Percentiles rank a stretch among this genome's conserved stretches.
These are phyloP conservation scores for Vanessa cardui DNA, from an alignment of 2,888 invertebrate genomes.

Conservation along the genomic window DNA sequence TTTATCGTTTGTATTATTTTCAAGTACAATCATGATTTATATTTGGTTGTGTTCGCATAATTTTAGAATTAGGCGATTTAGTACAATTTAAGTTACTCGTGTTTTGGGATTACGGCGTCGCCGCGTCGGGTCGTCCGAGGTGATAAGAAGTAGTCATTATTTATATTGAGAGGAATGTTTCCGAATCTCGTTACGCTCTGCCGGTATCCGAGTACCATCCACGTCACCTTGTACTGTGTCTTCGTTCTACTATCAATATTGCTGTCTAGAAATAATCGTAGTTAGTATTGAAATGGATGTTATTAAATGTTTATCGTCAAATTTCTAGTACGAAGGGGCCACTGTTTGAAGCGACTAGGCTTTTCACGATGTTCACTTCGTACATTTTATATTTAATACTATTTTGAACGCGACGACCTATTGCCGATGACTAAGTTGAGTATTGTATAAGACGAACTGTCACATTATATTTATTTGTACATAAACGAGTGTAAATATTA, in stretches of 20 bases:
- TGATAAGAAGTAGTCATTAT: no score
- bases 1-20: neutral
- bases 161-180: neutral
- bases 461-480: constrained; percentile 36
- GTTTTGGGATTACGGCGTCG: neutral
- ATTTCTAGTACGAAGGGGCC: neutral
- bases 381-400: neutral
- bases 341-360: neutral
- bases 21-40: constrained; percentile 16
- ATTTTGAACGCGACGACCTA: neutral
- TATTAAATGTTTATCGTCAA: neutral
- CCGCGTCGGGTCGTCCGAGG: no score
- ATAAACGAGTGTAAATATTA: constrained; percentile 31
- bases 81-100: neutral
- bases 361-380: neutral
- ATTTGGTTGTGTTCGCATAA: constrained; percentile 31
- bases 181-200: constrained; percentile 1
- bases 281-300: constrained; percentile 10
- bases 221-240: neutral
- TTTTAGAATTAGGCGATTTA: constrained; percentile 39
- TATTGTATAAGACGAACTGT: neutral
- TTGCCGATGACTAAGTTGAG: neutral
- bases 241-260: constrained; percentile 2
- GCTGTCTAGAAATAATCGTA: constrained; percentile 18
- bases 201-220: neutral